Base-by-base conservation (phyloP, 53 echinoderm and acorn worm genomes). In the Antedon mediterranea region DNA sequence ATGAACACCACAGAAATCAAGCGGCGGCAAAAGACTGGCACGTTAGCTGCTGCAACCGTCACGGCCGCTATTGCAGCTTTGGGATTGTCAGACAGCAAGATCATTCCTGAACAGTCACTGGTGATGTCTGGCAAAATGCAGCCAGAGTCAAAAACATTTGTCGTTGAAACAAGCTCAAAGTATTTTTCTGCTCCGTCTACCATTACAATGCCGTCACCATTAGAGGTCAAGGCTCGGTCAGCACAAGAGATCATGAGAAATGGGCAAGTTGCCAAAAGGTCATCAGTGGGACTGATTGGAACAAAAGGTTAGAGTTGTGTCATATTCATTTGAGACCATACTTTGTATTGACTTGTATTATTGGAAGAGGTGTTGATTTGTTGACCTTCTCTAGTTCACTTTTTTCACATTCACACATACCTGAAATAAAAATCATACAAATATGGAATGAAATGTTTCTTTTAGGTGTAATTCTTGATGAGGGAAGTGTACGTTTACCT, bases 1-100 rank as follows among this genome's bases (percentile, higher is more conserved):
- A 95, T 95, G 97, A 78, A 89, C 0, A 79, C 37, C 29, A 82
- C 81, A 0, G 97, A 95, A 78, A 89, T 89, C 33, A 74, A 83
- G 34, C 87, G 97, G 0, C 85, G 97, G 0, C 83, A 95, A 75
- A 73, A 87, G 71, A 92, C 97, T 0, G 86, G 85, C 31, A 95
- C 97, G 1, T 82, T 95, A 80, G 87, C 91, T 4, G 89, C 91
- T 28, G 87, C 88, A 29, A 87, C 97, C 4, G 97, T 95, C 70
- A 95, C 97, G 0, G 91, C 97, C 0, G 97, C 97, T 31, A 88
- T 95, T 20, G 97, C 97, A 18, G 91, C 89, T 11, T 29, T 95
- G 72, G 91, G 89, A 43, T 43, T 95, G 72, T 80, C 89, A 2
- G 91, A 93, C 30, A 79, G 85, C 28, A 78, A 73, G 23, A 74